A percentile compares a stretch with the other conserved stretches of the same genome.
Conservation (phyloP, 2,113 vertebrate species). For the Tretioscincus oriximinensis region DNA sequence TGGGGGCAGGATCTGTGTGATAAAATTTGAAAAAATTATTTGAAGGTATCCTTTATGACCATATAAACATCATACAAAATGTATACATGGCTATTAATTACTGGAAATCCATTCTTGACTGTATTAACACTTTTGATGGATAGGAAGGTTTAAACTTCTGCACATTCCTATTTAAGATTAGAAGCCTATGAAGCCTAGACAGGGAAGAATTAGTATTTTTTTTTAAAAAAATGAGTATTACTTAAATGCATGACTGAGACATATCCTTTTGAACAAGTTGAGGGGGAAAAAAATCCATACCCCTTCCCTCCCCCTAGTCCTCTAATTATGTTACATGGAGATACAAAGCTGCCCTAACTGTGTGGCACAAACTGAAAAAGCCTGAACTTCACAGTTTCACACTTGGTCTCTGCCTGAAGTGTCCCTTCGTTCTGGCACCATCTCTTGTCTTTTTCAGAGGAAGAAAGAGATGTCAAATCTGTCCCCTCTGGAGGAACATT, state of each 20-base stretch:
- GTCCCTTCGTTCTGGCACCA: conserved; percentile 16
- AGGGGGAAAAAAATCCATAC: neutral
- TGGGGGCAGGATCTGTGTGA: no score
- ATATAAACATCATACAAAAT: neutral
- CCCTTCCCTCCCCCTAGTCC: no score
- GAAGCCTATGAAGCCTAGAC: no score
- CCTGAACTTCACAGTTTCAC: conserved; percentile 1
- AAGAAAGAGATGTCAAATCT: conserved; percentile 42
- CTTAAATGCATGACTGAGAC: neutral
- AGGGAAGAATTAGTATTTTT: no score
- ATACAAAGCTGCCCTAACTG: neutral
- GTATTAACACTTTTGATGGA: neutral
- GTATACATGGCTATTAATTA: no score
- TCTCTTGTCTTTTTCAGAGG: conserved; percentile 31
- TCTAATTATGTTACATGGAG: neutral
- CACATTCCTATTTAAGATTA: neutral
- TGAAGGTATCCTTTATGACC: neutral
- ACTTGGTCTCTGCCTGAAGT: neutral
- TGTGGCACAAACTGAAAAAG: neutral
- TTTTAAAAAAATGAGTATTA: neutral
- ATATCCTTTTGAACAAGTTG: no score
- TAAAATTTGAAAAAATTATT: neutral
- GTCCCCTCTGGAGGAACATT: conserved; percentile 1
- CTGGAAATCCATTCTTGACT: neutral
- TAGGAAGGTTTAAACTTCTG: neutral